phyloP scores from a whole-genome alignment of 2,888 invertebrate genomes.

The Scelioninae gen. 1 region DNA sequence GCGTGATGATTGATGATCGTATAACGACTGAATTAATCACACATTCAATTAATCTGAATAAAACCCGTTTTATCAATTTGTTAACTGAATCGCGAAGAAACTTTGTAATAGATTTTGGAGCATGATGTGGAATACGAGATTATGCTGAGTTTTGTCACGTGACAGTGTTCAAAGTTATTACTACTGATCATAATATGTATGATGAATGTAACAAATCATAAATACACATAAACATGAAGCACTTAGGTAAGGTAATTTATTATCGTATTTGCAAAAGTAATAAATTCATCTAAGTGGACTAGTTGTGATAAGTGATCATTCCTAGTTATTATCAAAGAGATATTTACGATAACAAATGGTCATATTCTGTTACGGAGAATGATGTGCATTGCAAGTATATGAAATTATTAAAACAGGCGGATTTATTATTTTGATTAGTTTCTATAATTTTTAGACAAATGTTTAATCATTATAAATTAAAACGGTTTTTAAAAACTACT shows the following conservation, averaged over 20 bases:
- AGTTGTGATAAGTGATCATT: conserved; percentile 38
- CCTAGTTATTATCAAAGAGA: conserved; percentile 19
- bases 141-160: no score
- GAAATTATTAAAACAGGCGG: not conserved
- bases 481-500: not conserved
- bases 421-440: not conserved
- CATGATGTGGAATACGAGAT: no score
- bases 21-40: no score
- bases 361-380: conserved; percentile 30
- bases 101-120: no score
- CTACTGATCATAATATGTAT: conserved; percentile 18
- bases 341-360: conserved; percentile 32
- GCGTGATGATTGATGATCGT: no score
- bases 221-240: conserved; percentile 33
- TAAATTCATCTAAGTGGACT: conserved; percentile 51
- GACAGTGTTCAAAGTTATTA: no score
- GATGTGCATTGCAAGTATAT: not conserved
- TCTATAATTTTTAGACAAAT: not conserved
- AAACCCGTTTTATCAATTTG: no score
- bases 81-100: no score
- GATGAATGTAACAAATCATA: conserved; percentile 39
- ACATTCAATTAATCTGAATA: no score
- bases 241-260: conserved; percentile 27
- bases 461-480: not conserved
- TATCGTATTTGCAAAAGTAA: conserved; percentile 47